phyloP scores from a whole-genome alignment of 2,797 vertebrate species.

The Paratrypauchen microcephalus region DNA sequence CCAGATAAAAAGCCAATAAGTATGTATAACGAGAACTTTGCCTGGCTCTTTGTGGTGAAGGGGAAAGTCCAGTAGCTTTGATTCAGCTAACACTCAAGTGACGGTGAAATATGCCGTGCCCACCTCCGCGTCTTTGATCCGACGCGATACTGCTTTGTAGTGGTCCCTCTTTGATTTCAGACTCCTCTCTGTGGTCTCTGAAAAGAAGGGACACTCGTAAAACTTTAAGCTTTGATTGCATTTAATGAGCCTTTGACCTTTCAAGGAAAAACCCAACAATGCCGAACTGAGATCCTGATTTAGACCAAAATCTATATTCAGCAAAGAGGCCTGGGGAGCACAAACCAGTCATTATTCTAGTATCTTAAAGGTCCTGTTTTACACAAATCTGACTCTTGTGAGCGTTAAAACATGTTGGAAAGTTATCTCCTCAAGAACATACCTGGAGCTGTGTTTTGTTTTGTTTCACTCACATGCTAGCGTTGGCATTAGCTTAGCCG shows the following conservation, averaged over 20 bases:
- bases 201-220: constrained; percentile 52
- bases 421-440: too few species aligned
- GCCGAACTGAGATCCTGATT: constrained; percentile 55
- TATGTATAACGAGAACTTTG: not conserved
- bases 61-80: not conserved
- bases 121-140: constrained; percentile 51
- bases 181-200: constrained; percentile 36
- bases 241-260: constrained; percentile 67
- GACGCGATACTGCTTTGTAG: constrained; percentile 20
- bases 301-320: constrained; percentile 61
- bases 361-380: constrained; percentile 30
- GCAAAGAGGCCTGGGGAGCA: constrained; percentile 54
- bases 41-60: not conserved
- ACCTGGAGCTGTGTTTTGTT: too few species aligned
- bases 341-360: constrained; percentile 68
- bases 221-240: constrained; percentile 57
- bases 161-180: constrained; percentile 42
- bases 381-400: too few species aligned
- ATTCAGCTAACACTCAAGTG: constrained; percentile 52
- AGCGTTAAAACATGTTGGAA: too few species aligned
- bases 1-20: too few species aligned
- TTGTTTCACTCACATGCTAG: too few species aligned
- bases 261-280: constrained; percentile 54
- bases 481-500: too few species aligned
- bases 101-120: constrained; percentile 36